A percentile compares a stretch with the other conserved stretches of the same genome.
These are phyloP conservation scores for Rugalucina vietnamica DNA, from an alignment of 2,888 invertebrate genomes.

Conservation along the genomic window DNA sequence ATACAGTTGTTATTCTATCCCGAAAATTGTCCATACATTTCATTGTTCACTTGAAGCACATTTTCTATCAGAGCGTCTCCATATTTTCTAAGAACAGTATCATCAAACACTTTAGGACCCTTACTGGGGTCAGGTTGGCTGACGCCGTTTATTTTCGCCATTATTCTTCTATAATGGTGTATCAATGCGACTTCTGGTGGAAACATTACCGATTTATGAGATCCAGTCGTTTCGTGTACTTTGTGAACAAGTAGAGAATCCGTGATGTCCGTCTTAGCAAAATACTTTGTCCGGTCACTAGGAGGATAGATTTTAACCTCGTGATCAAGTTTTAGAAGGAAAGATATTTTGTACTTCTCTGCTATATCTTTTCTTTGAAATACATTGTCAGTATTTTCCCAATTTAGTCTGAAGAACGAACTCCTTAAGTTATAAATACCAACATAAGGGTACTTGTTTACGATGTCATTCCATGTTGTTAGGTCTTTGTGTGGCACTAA, in stretches of 20 bases:
- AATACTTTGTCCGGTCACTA: background rate
- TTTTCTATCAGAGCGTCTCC: background rate
- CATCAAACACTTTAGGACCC: background rate
- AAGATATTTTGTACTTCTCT: background rate
- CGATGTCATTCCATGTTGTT: conserved; percentile 17
- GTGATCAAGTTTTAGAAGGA: background rate
- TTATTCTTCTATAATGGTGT: background rate
- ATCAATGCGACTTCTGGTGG: background rate
- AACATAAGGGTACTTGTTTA: background rate
- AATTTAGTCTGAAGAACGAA: background rate
- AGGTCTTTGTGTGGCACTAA: conserved; percentile 70
- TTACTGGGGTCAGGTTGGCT: background rate
- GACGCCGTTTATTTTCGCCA: background rate
- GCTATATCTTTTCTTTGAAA: background rate
- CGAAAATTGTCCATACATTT: too few species aligned
- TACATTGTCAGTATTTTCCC: background rate
- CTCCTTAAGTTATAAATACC: background rate
- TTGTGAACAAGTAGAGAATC: background rate
- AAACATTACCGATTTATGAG: background rate
- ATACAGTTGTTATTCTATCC: too few species aligned
- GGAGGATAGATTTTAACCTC: background rate
- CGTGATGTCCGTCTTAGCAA: background rate
- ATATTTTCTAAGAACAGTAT: background rate
- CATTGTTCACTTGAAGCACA: background rate
- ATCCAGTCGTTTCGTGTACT: background rate